Evolutionary conservation across 1,140 invertebrate species (phyloP).

Genomic region (Orius insidiosus): DNA sequence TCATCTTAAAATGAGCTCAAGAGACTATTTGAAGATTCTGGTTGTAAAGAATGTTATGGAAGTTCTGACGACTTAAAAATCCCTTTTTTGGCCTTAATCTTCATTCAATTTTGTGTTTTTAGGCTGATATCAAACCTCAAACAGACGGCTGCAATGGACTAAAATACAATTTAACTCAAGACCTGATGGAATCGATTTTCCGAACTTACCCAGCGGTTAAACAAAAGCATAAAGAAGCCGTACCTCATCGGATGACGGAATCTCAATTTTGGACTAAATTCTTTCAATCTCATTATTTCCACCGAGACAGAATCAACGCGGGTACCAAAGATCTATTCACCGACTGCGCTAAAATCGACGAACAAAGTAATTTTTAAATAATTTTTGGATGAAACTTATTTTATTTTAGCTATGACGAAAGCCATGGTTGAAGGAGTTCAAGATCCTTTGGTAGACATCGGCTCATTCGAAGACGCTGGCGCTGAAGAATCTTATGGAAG

Average conservation of each 20-base stretch:
- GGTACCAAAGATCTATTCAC: constrained; percentile 81
- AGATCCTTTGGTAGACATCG: constrained; percentile 65
- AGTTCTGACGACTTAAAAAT: too few species aligned
- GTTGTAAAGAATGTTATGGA: too few species aligned
- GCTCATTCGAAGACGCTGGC: constrained; percentile 55
- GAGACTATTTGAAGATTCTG: too few species aligned
- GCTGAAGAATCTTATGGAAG: constrained; percentile 51
- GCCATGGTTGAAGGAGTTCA: constrained; percentile 60
- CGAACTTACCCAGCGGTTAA: constrained; percentile 98
- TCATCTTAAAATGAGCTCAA: too few species aligned
- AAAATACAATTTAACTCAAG: constrained; percentile 91
- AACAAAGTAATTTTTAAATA: constrained; percentile 59
- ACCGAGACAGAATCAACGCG: constrained; percentile 79
- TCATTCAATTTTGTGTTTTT: too few species aligned
- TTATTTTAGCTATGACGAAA: constrained; percentile 45
- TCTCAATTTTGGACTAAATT: constrained; percentile 98
- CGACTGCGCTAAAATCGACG: constrained; percentile 91
- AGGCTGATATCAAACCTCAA: constrained; percentile 89
- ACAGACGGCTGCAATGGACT: constrained; percentile 93
- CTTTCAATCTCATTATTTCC: constrained; percentile 99
- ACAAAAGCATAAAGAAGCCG: constrained; percentile 90
- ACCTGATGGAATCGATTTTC: constrained; percentile 96
- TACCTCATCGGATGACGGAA: constrained; percentile 88
- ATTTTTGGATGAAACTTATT: too few species aligned
- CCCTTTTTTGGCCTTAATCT: too few species aligned